phyloP scores from a whole-genome alignment of 2,797 vertebrate species.

The Octomys mimax region DNA sequence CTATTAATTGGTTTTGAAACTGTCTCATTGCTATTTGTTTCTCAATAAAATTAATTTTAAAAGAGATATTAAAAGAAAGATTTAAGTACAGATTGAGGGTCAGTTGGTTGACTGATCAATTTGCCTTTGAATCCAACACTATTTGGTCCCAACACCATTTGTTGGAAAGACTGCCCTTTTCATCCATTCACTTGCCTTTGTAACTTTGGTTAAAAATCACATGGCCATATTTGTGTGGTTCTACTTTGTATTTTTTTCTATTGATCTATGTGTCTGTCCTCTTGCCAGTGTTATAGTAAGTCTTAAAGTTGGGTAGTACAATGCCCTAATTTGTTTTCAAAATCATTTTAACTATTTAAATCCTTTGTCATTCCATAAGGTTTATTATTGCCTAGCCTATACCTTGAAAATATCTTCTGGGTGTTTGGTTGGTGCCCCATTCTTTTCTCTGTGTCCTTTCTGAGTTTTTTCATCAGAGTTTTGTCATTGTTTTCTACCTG shows the following conservation, averaged over 20 bases:
- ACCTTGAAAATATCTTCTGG: neutral
- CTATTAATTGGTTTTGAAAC: too few species aligned
- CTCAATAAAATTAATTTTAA: too few species aligned
- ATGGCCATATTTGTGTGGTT: neutral
- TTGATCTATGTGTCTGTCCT: neutral
- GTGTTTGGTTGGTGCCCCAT: neutral
- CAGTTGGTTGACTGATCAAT: neutral
- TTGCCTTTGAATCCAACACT: neutral
- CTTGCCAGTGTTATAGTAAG: neutral
- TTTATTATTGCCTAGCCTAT: neutral
- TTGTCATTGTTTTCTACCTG: neutral
- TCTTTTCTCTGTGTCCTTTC: neutral
- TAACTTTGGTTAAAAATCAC: neutral
- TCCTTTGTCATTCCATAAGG: slow-evolving; percentile 6
- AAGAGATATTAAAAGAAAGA: neutral
- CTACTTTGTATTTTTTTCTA: neutral
- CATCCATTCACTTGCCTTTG: neutral
- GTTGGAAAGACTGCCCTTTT: neutral
- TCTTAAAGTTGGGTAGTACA: neutral
- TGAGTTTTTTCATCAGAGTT: neutral
- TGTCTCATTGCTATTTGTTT: too few species aligned
- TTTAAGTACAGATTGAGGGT: neutral
- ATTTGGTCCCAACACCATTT: neutral
- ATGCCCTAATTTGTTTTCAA: neutral
- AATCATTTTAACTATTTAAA: slow-evolving; percentile 3